Evolutionary conservation across 2,113 vertebrate species (phyloP).

Genomic region (Hepsetus odoe): DNA sequence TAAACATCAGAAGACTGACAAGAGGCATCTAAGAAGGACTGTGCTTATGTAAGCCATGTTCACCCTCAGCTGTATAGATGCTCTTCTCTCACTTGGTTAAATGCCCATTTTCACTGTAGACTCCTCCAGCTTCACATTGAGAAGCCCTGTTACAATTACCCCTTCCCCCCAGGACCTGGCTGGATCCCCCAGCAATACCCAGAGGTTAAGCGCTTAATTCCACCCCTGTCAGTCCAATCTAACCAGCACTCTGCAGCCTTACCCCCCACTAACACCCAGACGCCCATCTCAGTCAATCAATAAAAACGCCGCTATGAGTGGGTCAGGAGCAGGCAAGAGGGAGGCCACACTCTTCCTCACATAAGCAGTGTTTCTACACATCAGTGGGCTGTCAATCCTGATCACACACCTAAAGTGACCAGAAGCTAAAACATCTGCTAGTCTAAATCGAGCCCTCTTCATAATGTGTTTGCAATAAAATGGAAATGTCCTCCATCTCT

Average conservation of each 20-base stretch:
- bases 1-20: not conserved
- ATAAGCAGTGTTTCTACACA: slow-evolving; percentile 21
- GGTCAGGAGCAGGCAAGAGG: slow-evolving; percentile 16
- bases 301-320: slow-evolving; percentile 28
- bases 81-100: slow-evolving; percentile 20
- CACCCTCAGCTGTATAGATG: not conserved
- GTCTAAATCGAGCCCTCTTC: not conserved
- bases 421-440: not conserved
- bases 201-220: slow-evolving; percentile 69
- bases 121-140: slow-evolving; percentile 20
- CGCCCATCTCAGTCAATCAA: slow-evolving; percentile 41
- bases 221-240: slow-evolving; percentile 64
- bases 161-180: slow-evolving; percentile 46
- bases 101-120: slow-evolving; percentile 16
- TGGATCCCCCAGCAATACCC: slow-evolving; percentile 49
- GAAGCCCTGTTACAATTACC: slow-evolving; percentile 43
- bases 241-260: slow-evolving; percentile 42
- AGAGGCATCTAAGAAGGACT: not conserved
- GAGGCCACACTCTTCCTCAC: not conserved
- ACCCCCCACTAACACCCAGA: slow-evolving; percentile 19
- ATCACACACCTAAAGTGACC: not conserved
- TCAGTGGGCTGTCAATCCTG: not conserved
- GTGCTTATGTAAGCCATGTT: not conserved
- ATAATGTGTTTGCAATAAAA: not conserved
- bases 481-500: too few relatives aligned